Conservation (phyloP, 2,113 vertebrate species). For the Typhlomys cinereus region DNA sequence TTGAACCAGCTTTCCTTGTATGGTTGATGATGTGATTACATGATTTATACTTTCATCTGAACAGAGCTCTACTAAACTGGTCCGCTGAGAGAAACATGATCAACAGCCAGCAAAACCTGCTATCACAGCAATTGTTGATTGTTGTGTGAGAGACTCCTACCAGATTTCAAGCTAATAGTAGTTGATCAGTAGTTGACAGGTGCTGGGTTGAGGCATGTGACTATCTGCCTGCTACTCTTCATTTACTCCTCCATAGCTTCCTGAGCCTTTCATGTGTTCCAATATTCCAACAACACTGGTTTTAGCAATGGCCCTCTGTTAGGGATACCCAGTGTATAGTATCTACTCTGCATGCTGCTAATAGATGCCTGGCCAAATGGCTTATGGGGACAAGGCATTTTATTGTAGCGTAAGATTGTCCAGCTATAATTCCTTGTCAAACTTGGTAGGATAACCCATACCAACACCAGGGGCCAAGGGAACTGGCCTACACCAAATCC, state of each 20-base stretch:
- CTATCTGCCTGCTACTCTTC: background rate
- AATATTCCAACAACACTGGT: background rate
- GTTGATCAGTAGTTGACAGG: background rate
- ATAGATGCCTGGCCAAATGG: too few species aligned
- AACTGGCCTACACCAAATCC: too few species aligned
- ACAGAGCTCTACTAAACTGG: background rate
- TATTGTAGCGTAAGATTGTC: too few species aligned
- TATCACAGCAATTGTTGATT: background rate
- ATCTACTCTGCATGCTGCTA: too few species aligned
- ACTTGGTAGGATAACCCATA: too few species aligned
- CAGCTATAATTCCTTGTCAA: too few species aligned
- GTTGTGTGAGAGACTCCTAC: background rate
- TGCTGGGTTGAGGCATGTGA: background rate
- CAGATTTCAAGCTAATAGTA: background rate
- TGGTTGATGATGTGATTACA: background rate
- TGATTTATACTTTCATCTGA: background rate
- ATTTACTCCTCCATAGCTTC: background rate
- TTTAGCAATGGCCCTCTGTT: background rate
- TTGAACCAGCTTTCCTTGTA: background rate
- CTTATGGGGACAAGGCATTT: too few species aligned
- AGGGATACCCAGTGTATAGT: background rate
- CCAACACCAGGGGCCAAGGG: too few species aligned
- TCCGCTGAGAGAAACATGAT: background rate
- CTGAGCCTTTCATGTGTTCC: background rate
- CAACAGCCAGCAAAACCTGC: background rate